Evolutionary conservation across 2,888 invertebrate genomes (phyloP).

Genomic region (Apodemia mormo): DNA sequence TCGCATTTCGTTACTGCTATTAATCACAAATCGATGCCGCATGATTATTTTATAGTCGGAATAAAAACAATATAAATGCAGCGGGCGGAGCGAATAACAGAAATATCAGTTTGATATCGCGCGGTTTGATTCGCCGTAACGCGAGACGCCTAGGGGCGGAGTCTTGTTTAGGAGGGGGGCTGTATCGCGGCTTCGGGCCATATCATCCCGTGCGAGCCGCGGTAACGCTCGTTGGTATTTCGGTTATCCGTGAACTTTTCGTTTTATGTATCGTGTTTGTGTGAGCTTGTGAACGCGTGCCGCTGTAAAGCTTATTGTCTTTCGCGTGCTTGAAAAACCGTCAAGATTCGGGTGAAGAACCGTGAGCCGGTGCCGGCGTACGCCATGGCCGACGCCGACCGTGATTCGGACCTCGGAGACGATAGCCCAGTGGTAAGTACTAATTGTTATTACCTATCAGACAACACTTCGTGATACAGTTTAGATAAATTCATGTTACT

Average conservation of each 20-base stretch:
- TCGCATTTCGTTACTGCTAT: constrained; percentile 21
- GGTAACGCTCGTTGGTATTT: constrained; percentile 48
- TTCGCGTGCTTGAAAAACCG: constrained; percentile 64
- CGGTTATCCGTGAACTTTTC: constrained; percentile 37
- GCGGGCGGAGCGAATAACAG: constrained; percentile 72
- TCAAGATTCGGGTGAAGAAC: constrained; percentile 95
- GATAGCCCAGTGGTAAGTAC: constrained; percentile 87
- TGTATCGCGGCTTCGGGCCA: constrained; percentile 47
- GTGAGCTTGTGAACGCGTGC: constrained; percentile 60
- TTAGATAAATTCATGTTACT: no score
- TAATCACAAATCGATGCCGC: constrained; percentile 33
- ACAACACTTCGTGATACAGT: no score
- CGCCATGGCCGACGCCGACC: constrained; percentile 87
- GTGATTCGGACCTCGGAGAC: constrained; percentile 89
- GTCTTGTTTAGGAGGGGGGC: constrained; percentile 60
- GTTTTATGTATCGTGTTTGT: constrained; percentile 59
- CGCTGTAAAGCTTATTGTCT: constrained; percentile 55
- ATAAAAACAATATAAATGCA: constrained; percentile 74
- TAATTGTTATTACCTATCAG: constrained; percentile 61
- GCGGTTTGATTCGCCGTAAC: constrained; percentile 75
- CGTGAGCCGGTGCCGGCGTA: constrained; percentile 93
- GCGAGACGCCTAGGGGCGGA: constrained; percentile 74
- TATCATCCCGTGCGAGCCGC: constrained; percentile 63
- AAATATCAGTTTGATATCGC: constrained; percentile 79
- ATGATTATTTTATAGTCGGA: constrained; percentile 73